A percentile compares a stretch with the other conserved stretches of the same genome.
Conservation (phyloP, 2,888 invertebrate species). For the Clunio marinus region DNA sequence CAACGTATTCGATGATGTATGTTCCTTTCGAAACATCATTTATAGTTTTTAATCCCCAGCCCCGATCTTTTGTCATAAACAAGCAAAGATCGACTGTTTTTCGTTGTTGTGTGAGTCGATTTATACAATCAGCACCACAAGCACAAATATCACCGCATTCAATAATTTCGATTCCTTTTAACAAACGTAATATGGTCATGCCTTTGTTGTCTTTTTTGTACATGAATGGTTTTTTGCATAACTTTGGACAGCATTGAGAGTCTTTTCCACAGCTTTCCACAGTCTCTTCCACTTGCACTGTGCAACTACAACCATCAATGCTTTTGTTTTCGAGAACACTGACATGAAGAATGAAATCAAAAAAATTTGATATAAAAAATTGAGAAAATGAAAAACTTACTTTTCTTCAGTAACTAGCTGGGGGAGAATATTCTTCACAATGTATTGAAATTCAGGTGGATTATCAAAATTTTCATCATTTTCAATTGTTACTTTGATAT, state of each 20-base stretch:
- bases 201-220: background rate
- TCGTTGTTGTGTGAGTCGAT: conserved; percentile 85
- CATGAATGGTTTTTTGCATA: background rate
- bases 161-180: conserved; percentile 58
- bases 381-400: no score
- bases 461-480: conserved; percentile 26
- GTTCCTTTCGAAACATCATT: conserved; percentile 71
- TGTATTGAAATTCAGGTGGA: conserved; percentile 16
- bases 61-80: conserved; percentile 83
- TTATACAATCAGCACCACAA: conserved; percentile 73
- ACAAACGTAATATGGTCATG: background rate
- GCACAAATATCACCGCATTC: conserved; percentile 88
- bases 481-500: background rate
- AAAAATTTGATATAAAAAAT: no score
- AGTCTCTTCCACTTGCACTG: no score
- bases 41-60: conserved; percentile 88
- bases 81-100: conserved; percentile 70
- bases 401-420: no score
- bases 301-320: background rate
- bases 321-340: background rate
- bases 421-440: conserved; percentile 8
- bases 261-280: background rate
- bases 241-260: conserved; percentile 14
- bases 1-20: conserved; percentile 89
- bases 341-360: background rate